Evolutionary conservation across 2,797 vertebrate species (phyloP).

Genomic region (Tiaroga cobitis): DNA sequence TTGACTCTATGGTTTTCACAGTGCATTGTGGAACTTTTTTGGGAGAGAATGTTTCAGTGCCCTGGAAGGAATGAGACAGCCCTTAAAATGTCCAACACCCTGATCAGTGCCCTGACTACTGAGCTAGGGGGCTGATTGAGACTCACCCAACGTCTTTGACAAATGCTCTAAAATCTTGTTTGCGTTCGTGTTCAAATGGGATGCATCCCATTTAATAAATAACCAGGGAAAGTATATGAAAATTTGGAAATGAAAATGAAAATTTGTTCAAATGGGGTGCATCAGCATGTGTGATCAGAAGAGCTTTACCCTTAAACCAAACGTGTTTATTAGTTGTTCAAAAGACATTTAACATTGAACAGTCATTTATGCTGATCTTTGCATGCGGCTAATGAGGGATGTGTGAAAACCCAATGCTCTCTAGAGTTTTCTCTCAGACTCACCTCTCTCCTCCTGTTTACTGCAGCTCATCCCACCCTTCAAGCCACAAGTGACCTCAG

Average conservation of each 20-base stretch:
- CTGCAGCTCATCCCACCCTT: constrained; percentile 89
- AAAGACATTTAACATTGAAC: background rate
- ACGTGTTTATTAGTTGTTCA: background rate
- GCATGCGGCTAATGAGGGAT: background rate
- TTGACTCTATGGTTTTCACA: too few relatives aligned
- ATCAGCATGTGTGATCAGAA: background rate
- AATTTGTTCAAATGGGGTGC: too few relatives aligned
- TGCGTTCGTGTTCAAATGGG: background rate
- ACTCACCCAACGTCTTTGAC: background rate
- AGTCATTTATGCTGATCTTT: background rate
- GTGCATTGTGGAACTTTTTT: too few relatives aligned
- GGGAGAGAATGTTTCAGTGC: too few relatives aligned
- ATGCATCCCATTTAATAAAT: background rate
- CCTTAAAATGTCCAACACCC: too few relatives aligned
- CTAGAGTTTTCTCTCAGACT: background rate
- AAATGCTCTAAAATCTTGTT: background rate
- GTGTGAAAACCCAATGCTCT: background rate
- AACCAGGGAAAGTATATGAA: too few relatives aligned
- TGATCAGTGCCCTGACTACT: too few relatives aligned
- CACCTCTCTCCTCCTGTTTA: background rate
- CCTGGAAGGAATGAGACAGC: too few relatives aligned
- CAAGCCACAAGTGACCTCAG: constrained; percentile 94
- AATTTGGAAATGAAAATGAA: too few relatives aligned
- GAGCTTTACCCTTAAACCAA: background rate
- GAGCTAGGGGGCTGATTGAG: too few relatives aligned